phyloP scores from a whole-genome alignment of 2,888 invertebrate species.

The Empis livida region DNA sequence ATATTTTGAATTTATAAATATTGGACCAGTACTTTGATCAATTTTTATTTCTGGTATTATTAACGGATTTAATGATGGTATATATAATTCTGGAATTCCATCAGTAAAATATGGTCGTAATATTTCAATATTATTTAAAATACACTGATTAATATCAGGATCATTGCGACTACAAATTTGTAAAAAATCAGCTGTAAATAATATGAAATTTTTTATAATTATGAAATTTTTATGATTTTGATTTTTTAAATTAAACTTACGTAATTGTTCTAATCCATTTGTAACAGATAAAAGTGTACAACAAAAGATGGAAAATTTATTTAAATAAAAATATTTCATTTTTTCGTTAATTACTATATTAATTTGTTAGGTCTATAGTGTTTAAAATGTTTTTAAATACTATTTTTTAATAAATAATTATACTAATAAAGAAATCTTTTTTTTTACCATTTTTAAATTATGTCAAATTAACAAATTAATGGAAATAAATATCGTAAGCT shows the following conservation, averaged over 20 bases:
- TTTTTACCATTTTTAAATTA: no score
- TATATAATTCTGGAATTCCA: slow-evolving; percentile 54
- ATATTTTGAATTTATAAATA: slow-evolving; percentile 52
- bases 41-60: slow-evolving; percentile 51
- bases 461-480: no score
- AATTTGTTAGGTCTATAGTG: no score
- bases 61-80: slow-evolving; percentile 61
- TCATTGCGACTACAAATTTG: slow-evolving; percentile 52
- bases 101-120: slow-evolving; percentile 42
- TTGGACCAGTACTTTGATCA: slow-evolving; percentile 54
- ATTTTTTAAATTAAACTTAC: not conserved
- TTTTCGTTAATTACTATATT: no score
- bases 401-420: no score
- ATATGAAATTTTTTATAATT: not conserved
- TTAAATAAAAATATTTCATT: no score
- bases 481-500: no score
- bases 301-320: no score
- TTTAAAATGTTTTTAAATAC: no score
- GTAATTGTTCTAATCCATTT: not conserved
- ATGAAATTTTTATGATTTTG: no score
- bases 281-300: no score
- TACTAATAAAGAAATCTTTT: no score
- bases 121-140: slow-evolving; percentile 44
- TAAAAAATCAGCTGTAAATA: slow-evolving; percentile 49
- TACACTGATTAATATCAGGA: slow-evolving; percentile 45